These are phyloP conservation scores for Rhopalosiphum padi DNA, from an alignment of 1,140 invertebrate species.

Conservation along the genomic window DNA sequence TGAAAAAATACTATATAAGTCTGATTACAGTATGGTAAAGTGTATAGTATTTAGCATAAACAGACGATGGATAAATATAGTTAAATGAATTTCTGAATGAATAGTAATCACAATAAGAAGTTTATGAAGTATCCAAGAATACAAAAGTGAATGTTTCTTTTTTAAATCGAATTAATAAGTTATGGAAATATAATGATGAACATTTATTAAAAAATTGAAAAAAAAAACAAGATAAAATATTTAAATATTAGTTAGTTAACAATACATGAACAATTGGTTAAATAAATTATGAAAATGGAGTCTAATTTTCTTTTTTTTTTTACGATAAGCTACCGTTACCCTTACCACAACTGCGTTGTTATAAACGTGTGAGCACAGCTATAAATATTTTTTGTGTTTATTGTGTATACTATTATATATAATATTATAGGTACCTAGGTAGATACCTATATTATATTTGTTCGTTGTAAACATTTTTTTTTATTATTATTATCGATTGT, in stretches of 20 bases:
- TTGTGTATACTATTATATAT: neutral
- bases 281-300: neutral
- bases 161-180: neutral
- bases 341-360: neutral
- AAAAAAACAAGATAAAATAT: neutral
- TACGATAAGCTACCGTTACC: neutral
- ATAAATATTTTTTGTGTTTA: neutral
- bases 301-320: neutral
- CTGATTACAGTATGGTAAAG: neutral
- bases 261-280: neutral
- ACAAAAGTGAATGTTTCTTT: neutral
- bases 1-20: neutral
- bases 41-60: neutral
- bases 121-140: neutral
- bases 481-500: neutral
- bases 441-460: neutral
- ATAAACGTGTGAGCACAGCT: neutral
- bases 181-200: neutral
- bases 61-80: neutral
- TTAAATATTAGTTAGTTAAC: neutral
- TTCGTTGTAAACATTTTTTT: neutral
- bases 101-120: neutral
- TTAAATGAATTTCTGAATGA: neutral
- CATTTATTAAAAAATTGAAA: neutral
- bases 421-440: neutral